A percentile compares a stretch with the other conserved stretches of the same genome.
Conservation (phyloP, 2,113 vertebrate genomes). For the Calyptommatus sinebrachiatus region DNA sequence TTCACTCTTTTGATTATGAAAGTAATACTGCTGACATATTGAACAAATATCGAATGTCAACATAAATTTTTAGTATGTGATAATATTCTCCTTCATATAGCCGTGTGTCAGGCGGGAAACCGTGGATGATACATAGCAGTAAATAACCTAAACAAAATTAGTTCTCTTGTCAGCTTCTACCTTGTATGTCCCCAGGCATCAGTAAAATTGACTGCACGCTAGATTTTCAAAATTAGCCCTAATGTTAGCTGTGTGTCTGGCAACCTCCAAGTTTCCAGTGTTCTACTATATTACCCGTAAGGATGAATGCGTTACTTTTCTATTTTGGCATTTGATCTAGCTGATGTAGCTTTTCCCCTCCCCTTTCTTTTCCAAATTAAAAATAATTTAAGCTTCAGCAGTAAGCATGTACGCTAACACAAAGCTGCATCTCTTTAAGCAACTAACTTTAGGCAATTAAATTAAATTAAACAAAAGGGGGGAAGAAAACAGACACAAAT, state of each 20-base stretch:
- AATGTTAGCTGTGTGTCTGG: conserved; percentile 93
- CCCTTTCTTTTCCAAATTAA: conserved; percentile 75
- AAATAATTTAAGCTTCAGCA: conserved; percentile 86
- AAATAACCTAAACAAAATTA: conserved; percentile 98
- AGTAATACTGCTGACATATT: conserved; percentile 87
- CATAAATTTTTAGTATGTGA: conserved; percentile 92
- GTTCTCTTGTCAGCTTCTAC: conserved; percentile 93
- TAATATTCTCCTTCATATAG: conserved; percentile 88
- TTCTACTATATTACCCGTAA: conserved; percentile 89
- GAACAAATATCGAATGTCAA: conserved; percentile 86
- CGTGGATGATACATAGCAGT: conserved; percentile 96
- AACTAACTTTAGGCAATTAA: conserved; percentile 83
- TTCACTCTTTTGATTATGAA: conserved; percentile 86
- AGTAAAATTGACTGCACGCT: conserved; percentile 98
- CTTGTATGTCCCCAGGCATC: conserved; percentile 92
- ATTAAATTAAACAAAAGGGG: conserved; percentile 77
- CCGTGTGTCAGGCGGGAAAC: conserved; percentile 87
- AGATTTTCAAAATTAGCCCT: conserved; percentile 99
- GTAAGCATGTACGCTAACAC: conserved; percentile 72
- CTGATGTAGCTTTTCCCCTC: conserved; percentile 72
- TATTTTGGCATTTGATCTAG: conserved; percentile 86
- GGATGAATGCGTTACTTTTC: conserved; percentile 95
- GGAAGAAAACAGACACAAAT: conserved; percentile 67
- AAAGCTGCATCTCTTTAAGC: conserved; percentile 78
- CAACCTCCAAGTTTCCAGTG: conserved; percentile 88